Evolutionary conservation across 2,113 vertebrate genomes (phyloP), one percentile per base, ranked within the genome.

Genomic region (Neomonachus schauinslandi): DNA sequence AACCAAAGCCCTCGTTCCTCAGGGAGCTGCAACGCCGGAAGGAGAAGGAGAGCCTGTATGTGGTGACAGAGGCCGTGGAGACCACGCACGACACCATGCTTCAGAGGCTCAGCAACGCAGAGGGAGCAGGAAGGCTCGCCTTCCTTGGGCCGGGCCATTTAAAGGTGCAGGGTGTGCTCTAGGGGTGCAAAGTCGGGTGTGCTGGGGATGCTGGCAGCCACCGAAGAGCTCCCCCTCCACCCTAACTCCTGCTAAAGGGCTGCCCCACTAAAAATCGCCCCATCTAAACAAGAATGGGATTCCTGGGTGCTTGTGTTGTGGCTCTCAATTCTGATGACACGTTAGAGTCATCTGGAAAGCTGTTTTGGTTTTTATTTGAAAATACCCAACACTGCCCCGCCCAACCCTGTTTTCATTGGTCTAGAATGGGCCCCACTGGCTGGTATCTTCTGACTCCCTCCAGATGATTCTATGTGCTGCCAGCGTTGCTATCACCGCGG

Each of bases 61-160:
- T 91, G 59, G 80, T 91, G 81, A 91, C 22, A 0, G 46, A 95
- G 28, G 71, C 59, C 4, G 0, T 39, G 55, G 71, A 83, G 33
- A 59, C 46, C 8, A 1, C 1, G 0, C 6, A 21, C 15, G 28
- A 88, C 1, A 0, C 59, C 51, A 11, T 13, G 0, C 31, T 18
- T 22, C 74, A 51, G 76, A 59, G 63, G 53, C 4, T 33, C 26
- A 2, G 28, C 26, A 6, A 8, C 16, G 26, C 15, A 5, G 55
- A 42, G 42, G 36, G 42, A 21, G 22, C 33, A 0, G 0, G 53
- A 26, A 18, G 24, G 76, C 76, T 63, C 19, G 11, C 24, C 14
- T 21, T 72, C 76, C 77, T 72, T 36, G 18, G 19, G 33, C 46
- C 10, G 1, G 21, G 72, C 71, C 71, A 46, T 1, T 1, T 55